Evolutionary conservation across 2,113 vertebrate species (phyloP).

Genomic region (Verasper variegatus): DNA sequence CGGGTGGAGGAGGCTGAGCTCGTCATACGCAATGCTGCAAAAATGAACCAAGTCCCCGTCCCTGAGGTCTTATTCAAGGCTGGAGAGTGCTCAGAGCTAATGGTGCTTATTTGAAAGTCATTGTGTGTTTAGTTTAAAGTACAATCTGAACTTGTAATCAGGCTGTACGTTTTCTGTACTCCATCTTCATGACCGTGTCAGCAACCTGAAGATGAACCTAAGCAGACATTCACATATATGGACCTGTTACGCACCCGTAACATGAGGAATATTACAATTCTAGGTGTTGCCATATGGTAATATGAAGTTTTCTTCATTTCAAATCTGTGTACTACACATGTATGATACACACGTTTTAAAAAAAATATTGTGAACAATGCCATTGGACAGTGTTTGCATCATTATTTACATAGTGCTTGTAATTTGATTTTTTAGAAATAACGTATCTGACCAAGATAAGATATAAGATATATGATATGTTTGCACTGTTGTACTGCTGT

Average conservation of each 20-base stretch:
- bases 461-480: too few species aligned
- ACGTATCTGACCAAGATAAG: too few species aligned
- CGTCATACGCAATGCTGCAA: conserved; percentile 59
- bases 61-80: conserved; percentile 44
- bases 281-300: conserved; percentile 65
- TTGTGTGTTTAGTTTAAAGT: not conserved
- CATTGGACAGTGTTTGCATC: not conserved
- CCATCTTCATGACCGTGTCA: not conserved
- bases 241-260: conserved; percentile 59
- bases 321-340: not conserved
- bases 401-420: not conserved
- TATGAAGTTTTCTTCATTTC: not conserved
- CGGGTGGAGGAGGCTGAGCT: conserved; percentile 63
- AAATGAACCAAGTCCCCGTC: conserved; percentile 30
- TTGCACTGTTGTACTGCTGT: not conserved
- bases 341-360: not conserved
- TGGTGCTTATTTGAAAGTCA: conserved; percentile 24
- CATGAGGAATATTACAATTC: conserved; percentile 63
- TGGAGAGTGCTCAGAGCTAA: conserved; percentile 7
- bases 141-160: not conserved
- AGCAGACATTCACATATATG: conserved; percentile 40
- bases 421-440: too few species aligned
- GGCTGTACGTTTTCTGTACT: not conserved
- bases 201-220: conserved; percentile 14
- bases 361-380: not conserved